Conservation (phyloP, 2,888 invertebrate species). For the Electrophaes corylata region DNA sequence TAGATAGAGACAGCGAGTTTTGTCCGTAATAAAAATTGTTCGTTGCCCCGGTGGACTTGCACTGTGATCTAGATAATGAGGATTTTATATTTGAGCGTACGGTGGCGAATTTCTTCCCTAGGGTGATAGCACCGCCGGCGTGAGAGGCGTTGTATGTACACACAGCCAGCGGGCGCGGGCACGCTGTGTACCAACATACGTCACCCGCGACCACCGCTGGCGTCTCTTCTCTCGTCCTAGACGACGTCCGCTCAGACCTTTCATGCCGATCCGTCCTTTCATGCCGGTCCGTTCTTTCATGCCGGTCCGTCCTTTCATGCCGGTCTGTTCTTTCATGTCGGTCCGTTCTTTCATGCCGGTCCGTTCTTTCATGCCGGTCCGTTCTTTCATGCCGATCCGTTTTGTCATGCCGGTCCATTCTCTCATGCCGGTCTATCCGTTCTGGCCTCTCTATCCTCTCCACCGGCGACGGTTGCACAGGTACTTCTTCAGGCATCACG, state of each 20-base stretch:
- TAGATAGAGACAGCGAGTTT: slow-evolving; percentile 66
- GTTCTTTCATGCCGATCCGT: slow-evolving; percentile 31
- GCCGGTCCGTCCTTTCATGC: slow-evolving; percentile 44
- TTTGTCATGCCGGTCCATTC: slow-evolving; percentile 19
- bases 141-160: slow-evolving; percentile 84
- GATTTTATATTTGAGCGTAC: slow-evolving; percentile 79
- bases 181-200: slow-evolving; percentile 80
- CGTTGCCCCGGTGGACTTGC: slow-evolving; percentile 61
- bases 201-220: slow-evolving; percentile 64
- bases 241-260: slow-evolving; percentile 37
- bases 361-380: slow-evolving; percentile 39
- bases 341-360: slow-evolving; percentile 57
- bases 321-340: slow-evolving; percentile 53
- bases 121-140: slow-evolving; percentile 82
- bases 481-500: slow-evolving; percentile 62
- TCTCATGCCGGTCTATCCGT: slow-evolving; percentile 46
- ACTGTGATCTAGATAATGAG: slow-evolving; percentile 69
- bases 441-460: slow-evolving; percentile 52
- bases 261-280: slow-evolving; percentile 32
- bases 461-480: slow-evolving; percentile 45
- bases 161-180: slow-evolving; percentile 85
- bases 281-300: slow-evolving; percentile 38
- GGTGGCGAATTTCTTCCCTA: slow-evolving; percentile 79
- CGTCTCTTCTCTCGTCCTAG: slow-evolving; percentile 47
- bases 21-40: slow-evolving; percentile 71